These are phyloP conservation scores for Chrysogorgia sp. DNA, from an alignment of 92 coral and sea anemone genomes.

Conservation along the genomic window DNA sequence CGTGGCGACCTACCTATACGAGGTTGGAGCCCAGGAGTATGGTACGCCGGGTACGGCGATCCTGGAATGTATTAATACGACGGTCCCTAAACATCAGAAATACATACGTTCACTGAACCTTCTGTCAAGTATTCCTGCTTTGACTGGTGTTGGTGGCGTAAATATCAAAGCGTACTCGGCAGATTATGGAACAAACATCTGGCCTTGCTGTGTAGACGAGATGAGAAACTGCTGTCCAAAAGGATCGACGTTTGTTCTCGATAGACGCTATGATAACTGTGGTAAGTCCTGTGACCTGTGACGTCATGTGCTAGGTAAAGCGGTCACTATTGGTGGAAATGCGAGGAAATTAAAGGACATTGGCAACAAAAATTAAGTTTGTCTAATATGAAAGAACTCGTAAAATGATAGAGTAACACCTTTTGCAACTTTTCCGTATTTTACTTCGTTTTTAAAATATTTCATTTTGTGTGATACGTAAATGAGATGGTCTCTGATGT, in stretches of 20 bases:
- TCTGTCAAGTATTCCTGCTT: conserved; percentile 9
- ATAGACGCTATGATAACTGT: background rate
- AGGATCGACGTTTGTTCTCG: conserved; percentile 13
- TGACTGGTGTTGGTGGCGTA: background rate
- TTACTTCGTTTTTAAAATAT: too few relatives aligned
- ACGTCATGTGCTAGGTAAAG: too few relatives aligned
- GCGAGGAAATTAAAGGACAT: too few relatives aligned
- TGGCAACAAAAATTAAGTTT: too few relatives aligned
- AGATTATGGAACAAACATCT: background rate
- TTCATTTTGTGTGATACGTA: too few relatives aligned
- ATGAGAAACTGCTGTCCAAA: conserved; percentile 3
- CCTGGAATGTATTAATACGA: conserved; percentile 8
- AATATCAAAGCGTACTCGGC: background rate
- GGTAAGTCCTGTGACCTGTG: too few relatives aligned
- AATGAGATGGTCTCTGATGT: too few relatives aligned
- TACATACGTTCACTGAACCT: background rate
- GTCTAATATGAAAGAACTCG: too few relatives aligned
- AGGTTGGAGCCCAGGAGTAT: background rate
- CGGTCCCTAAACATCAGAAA: background rate
- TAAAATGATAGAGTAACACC: too few relatives aligned
- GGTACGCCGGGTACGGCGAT: background rate
- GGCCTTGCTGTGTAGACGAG: conserved; percentile 18
- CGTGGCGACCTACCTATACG: conserved; percentile 14
- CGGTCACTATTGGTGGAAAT: too few relatives aligned
- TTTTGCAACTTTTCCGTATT: too few relatives aligned